Evolutionary conservation across 2,888 invertebrate species (phyloP), one percentile per base, ranked within the genome.

Genomic region (Parasteatoda lunata): DNA sequence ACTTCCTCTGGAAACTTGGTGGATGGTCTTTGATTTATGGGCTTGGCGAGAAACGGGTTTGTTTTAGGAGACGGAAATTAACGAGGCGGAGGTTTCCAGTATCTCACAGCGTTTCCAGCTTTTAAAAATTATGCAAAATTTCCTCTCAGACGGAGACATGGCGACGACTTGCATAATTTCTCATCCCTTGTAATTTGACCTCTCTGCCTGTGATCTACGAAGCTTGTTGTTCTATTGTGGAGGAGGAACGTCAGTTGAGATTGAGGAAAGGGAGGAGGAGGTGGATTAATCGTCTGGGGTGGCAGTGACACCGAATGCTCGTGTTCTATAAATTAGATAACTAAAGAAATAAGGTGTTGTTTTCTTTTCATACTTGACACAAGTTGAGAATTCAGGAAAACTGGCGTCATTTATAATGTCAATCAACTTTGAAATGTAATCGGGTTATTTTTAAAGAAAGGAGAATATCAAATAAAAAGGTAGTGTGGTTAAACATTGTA

Each of bases 91-190:
- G 75, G 81, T 81, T 69, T 81, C 81, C 69, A 69, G 75, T 81
- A 54, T 54, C 81, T 11, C 73, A 47, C 45, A 48, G 48, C 59
- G 54, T 59, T 59, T 3, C 54, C 30, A n/a, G 11, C 54, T 66
- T 81, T 81, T 68, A 69, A 81, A 81, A 81, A 81, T 75, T 75
- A 75, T 69, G 80, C 71, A 73, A 80, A 80, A 80, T 80, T 80
- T 80, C 15, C 70, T 11, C 15, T 59, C 59, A 13, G 59, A 59
- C n/a, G 59, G 13, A 49, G 77, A 66, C 69, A 54, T 66, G n/a
- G 54, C 6, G 69, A 69, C 51, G 69, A 77, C 68, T 68, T 69
- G 77, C 30, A 77, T 77, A 77, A 77, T 77, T 70, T 69, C 77
- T 54, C 77, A 47, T 69, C 54, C 13, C 59, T 30, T 47, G 77